These are phyloP conservation scores for Leucoma salicis DNA, from an alignment of 2,888 invertebrate species.

Conservation along the genomic window DNA sequence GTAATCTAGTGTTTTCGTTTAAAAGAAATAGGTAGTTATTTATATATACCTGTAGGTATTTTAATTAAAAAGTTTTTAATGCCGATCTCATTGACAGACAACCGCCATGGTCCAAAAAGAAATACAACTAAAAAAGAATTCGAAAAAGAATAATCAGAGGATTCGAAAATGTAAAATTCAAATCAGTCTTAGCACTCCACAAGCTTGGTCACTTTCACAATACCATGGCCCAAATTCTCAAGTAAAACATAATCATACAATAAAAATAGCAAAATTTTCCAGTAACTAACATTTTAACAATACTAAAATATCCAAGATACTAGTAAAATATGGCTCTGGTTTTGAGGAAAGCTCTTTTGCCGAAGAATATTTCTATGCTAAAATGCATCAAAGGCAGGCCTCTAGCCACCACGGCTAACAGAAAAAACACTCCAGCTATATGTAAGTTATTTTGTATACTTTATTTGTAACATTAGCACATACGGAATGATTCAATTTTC, in stretches of 20 bases:
- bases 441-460: too few species aligned
- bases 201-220: constrained; percentile 35
- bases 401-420: constrained; percentile 48
- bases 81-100: too few species aligned
- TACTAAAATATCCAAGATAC: constrained; percentile 9
- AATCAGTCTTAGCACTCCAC: constrained; percentile 37
- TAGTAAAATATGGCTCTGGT: constrained; percentile 59
- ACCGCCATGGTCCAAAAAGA: background rate
- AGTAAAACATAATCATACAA: constrained; percentile 40
- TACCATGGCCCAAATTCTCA: constrained; percentile 67
- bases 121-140: background rate
- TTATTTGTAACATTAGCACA: too few species aligned
- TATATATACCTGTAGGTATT: too few species aligned
- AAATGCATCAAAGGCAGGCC: constrained; percentile 62
- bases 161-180: constrained; percentile 35
- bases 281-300: constrained; percentile 26
- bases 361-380: constrained; percentile 58
- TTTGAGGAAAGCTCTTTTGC: constrained; percentile 59
- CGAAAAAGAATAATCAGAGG: background rate
- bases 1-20: too few species aligned
- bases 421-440: constrained; percentile 46
- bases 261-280: constrained; percentile 43
- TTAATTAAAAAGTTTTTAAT: too few species aligned
- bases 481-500: too few species aligned
- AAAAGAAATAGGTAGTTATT: too few species aligned